Base-by-base conservation (phyloP, 2,888 invertebrate species). In the Xylocampa areola region DNA sequence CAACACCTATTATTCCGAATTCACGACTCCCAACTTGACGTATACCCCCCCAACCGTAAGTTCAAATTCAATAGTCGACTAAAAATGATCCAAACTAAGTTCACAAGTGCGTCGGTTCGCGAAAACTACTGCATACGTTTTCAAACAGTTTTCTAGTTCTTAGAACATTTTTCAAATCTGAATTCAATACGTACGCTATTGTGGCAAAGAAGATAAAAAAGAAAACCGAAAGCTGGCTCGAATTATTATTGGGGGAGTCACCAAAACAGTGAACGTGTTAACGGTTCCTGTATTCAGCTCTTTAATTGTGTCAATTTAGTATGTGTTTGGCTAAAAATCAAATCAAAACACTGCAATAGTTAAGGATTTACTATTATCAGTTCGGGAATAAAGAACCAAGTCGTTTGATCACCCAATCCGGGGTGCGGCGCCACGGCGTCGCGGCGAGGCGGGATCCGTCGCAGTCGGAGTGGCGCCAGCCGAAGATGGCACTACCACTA, bases 381-480 rank as follows among this genome's bases (percentile, higher is more conserved):
- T 37, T 30, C 32, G 7, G 29, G 35, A 33, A 45, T 53, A 67
- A 61, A 45, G 48, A 33, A 41, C 35, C 21, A 6, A 25, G 25
- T 16, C 17, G 29, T 33, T 48, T 53, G 51, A 50, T 68, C 49
- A 25, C 36, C 21, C 40, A 11, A 51, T 47, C 21, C 27, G 59
- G 65, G 61, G 51, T 49, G 50, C 35, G 91, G 89, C 90, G 91
- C 89, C 91, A 43, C 21, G 16, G 51, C 41, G 91, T 82, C 90
- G 86, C 85, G 88, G 65, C 88, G 73, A n/a, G n/a, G 41, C 68
- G 51, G 30, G 40, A 54, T 19, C 47, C 47, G 45, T 74, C 57
- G 72, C 79, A 90, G 89, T 82, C 89, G 75, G 57, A 52, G 54
- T 73, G 91, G 89, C 91, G 89, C 89, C 90, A 70, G 23, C 49